Evolutionary conservation across 2,888 invertebrate species (phyloP), one percentile per base, ranked within the genome.

Genomic region (Pterostichus madidus): DNA sequence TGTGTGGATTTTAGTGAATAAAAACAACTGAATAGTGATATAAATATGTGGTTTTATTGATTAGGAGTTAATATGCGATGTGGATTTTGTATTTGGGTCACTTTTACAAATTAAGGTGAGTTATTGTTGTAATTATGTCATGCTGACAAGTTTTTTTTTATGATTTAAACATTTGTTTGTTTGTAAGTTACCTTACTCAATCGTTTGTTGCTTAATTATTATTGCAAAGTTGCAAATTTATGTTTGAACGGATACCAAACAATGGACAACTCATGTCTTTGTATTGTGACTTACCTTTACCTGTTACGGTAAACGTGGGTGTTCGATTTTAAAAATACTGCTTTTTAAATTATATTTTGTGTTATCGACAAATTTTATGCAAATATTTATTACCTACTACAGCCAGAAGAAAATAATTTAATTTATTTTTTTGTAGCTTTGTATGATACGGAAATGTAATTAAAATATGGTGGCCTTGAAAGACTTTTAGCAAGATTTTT

Each of bases 61-160:
- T 52, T 52, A 39, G 3, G 39, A 39, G 39, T 6, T 39, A 39
- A 10, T 52, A 13, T 52, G 52, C 13, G n/a, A 52, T 13, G 52
- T 52, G 52, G 52, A 52, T n/a, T 11, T 52, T n/a, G n/a, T 52
- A 52, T 52, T n/a, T 52, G 13, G 52, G 52, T 52, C 52, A 52
- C 5, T 13, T 13, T 52, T 52, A 13, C 13, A 13, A 10, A 11
- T 52, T 52, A 13, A 52, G 52, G 52, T 52, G 10, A 52, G 52
- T 52, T 39, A 52, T 52, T 52, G n/a, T 52, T 52, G 46, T 52
- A 8, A 52, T 52, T n/a, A 49, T 49, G 49, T 49, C 2, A n/a
- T 53, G 2, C 13, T 8, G 17, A 56, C 13, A 13, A 56, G 7
- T 49, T 49, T 49, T n/a, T 17, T 56, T 52, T 52, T 4, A 52